A percentile compares a stretch with the other conserved stretches of the same genome.
Evolutionary conservation across 2,888 invertebrate species (phyloP).

Genomic region (Timandra comae): DNA sequence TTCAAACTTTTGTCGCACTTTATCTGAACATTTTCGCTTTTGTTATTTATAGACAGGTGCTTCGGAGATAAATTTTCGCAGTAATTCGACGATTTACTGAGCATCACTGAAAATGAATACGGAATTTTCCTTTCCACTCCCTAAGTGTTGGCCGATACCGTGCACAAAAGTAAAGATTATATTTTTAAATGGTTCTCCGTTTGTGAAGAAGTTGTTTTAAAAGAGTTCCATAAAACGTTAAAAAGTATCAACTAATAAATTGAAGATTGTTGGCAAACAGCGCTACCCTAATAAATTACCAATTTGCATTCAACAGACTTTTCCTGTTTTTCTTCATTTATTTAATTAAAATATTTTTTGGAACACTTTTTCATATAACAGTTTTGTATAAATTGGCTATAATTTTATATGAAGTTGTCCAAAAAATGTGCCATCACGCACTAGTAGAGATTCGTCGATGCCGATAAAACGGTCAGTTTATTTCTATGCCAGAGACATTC

Average conservation of each 20-base stretch:
- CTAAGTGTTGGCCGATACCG: not conserved
- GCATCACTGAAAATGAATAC: not conserved
- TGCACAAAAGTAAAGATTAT: not conserved
- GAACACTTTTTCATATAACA: not conserved
- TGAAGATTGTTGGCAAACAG: slow-evolving; percentile 1
- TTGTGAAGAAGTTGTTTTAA: not conserved
- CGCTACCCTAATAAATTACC: not conserved
- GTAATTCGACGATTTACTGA: slow-evolving; percentile 5
- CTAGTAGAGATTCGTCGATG: slow-evolving; percentile 31
- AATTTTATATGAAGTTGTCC: slow-evolving; percentile 5
- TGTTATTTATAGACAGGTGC: slow-evolving; percentile 13
- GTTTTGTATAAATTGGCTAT: not conserved
- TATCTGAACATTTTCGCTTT: slow-evolving; percentile 9
- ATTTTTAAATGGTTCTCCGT: not conserved
- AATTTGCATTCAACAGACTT: slow-evolving; percentile 2
- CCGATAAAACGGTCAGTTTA: slow-evolving; percentile 49
- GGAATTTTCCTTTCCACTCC: not conserved
- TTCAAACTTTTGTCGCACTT: slow-evolving; percentile 18
- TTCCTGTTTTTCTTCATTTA: slow-evolving; percentile 1
- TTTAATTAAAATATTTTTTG: no score
- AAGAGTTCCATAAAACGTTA: not conserved
- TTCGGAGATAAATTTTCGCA: slow-evolving; percentile 8
- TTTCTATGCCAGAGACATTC: slow-evolving; percentile 62
- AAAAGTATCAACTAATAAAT: not conserved
- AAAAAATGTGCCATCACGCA: slow-evolving; percentile 30